Conservation (phyloP, 2,888 invertebrate genomes). For the Gymnosoma rotundatum region DNA sequence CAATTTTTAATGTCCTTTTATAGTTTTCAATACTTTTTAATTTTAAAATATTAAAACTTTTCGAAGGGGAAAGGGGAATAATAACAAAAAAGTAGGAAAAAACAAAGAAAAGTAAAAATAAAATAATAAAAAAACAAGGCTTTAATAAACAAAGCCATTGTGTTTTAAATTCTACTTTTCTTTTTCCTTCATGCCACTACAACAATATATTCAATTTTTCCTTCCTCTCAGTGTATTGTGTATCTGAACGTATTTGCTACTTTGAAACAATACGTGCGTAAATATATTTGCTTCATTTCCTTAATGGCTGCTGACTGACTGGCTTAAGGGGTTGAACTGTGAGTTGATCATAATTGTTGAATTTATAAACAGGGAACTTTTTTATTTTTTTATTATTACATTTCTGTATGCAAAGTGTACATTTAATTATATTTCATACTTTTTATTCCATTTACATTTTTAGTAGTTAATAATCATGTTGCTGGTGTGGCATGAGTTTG, state of each 20-base stretch:
- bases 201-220: slow-evolving; percentile 28
- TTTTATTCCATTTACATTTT: neutral
- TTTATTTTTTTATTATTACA: neutral
- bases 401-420: slow-evolving; percentile 31
- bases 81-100: neutral
- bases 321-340: slow-evolving; percentile 23
- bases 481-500: neutral
- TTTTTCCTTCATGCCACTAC: neutral
- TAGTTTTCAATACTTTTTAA: too few relatives aligned
- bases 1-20: too few relatives aligned
- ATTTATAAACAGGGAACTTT: slow-evolving; percentile 18
- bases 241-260: neutral
- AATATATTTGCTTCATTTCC: slow-evolving; percentile 19
- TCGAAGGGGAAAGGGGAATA: neutral
- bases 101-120: neutral
- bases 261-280: neutral
- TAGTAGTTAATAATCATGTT: neutral
- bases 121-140: too few relatives aligned
- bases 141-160: slow-evolving; percentile 7
- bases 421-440: slow-evolving; percentile 40
- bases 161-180: neutral
- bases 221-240: slow-evolving; percentile 5
- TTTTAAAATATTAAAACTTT: too few relatives aligned
- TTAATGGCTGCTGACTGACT: slow-evolving; percentile 29
- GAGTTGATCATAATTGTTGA: slow-evolving; percentile 33